phyloP scores from a whole-genome alignment of 2,888 invertebrate species.

The Synanthedon vespiformis region DNA sequence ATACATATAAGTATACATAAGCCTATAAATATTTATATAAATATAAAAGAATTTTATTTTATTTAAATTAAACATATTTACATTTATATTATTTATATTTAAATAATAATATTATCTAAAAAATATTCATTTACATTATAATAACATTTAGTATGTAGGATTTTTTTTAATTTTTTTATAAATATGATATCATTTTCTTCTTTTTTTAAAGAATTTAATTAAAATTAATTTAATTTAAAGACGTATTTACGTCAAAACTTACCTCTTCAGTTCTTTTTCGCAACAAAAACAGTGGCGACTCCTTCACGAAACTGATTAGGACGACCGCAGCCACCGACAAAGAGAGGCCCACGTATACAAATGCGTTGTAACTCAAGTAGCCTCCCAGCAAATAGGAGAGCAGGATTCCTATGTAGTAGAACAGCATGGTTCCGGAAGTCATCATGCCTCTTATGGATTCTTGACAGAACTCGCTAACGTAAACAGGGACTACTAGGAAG shows the following conservation, averaged over 20 bases:
- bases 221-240: no score
- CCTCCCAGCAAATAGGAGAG: constrained; percentile 44
- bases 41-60: no score
- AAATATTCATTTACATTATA: no score
- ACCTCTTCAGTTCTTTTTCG: constrained; percentile 35
- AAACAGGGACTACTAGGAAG: constrained; percentile 32
- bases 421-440: constrained; percentile 32
- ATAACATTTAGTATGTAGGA: no score
- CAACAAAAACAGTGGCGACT: constrained; percentile 43
- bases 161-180: no score
- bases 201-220: no score
- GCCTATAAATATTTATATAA: no score
- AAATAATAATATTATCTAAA: no score
- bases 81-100: no score
- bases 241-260: constrained; percentile 3
- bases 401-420: constrained; percentile 36
- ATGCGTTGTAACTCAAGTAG: constrained; percentile 25
- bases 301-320: constrained; percentile 24
- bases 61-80: no score
- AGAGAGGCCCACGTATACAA: constrained; percentile 30
- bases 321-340: constrained; percentile 20
- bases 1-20: no score
- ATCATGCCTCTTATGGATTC: constrained; percentile 43
- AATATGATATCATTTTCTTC: no score
- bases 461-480: constrained; percentile 40